Evolutionary conservation across 1,140 invertebrate species (phyloP).

Genomic region (Sminthurides bifidus): DNA sequence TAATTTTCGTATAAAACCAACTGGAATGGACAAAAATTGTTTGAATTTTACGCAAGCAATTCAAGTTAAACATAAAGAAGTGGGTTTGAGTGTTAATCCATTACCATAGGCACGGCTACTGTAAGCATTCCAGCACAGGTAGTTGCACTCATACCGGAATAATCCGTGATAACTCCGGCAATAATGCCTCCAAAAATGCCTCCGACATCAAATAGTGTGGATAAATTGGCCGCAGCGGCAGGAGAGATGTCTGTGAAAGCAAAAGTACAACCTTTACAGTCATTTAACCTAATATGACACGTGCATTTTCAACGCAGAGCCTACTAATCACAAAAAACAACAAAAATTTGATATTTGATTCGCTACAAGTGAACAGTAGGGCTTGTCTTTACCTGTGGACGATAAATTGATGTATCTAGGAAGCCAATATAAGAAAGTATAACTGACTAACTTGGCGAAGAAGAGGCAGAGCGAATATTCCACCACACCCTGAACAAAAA

Average conservation of each 20-base stretch:
- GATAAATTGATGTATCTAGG: constrained; percentile 75
- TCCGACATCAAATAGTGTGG: constrained; percentile 81
- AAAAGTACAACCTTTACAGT: not conserved
- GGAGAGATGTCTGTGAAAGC: constrained; percentile 50
- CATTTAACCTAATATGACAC: not conserved
- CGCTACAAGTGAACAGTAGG: not conserved
- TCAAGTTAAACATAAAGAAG: not conserved
- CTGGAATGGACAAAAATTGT: constrained; percentile 43
- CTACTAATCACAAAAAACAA: too few species aligned
- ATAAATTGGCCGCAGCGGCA: constrained; percentile 62
- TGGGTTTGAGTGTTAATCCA: not conserved
- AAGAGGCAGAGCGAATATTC: constrained; percentile 90
- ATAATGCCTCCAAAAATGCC: constrained; percentile 77
- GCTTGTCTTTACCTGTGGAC: too few species aligned
- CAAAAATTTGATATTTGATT: not conserved
- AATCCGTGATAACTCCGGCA: constrained; percentile 75
- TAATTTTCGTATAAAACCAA: constrained; percentile 64
- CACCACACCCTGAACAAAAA: constrained; percentile 59
- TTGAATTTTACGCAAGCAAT: not conserved
- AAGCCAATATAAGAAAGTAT: constrained; percentile 94
- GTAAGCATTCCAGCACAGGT: constrained; percentile 73
- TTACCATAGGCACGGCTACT: constrained; percentile 67
- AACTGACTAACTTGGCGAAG: constrained; percentile 94
- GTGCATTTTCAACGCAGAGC: too few species aligned
- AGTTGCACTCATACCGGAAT: constrained; percentile 65